Evolutionary conservation across 2,113 vertebrate genomes (phyloP).

Genomic region (Psilopsiagon aurifrons): DNA sequence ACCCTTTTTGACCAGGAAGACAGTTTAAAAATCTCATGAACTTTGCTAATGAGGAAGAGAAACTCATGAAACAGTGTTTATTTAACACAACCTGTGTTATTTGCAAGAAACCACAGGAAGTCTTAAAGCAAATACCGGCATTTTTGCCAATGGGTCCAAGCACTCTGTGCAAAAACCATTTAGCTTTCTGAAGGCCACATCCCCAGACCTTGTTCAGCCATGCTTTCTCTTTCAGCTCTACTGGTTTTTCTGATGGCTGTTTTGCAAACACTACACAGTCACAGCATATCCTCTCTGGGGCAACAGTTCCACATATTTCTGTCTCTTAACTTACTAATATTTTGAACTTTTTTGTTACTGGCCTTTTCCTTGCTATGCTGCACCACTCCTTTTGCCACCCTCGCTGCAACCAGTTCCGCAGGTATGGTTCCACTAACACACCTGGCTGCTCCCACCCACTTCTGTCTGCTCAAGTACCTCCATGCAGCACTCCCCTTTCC

Average conservation of each 20-base stretch:
- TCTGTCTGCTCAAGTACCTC: background rate
- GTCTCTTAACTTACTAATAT: background rate
- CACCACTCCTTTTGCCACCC: background rate
- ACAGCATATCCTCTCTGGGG: background rate
- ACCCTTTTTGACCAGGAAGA: slow-evolving; percentile 8
- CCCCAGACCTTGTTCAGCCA: background rate
- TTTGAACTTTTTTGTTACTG: background rate
- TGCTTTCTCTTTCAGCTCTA: background rate
- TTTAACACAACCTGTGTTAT: background rate
- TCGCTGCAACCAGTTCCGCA: background rate
- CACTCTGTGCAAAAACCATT: background rate
- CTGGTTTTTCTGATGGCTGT: background rate
- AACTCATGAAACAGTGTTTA: background rate
- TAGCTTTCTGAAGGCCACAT: background rate
- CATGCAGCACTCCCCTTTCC: background rate
- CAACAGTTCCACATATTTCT: background rate
- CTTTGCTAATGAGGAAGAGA: background rate
- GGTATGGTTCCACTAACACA: background rate
- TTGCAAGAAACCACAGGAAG: background rate
- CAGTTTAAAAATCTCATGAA: slow-evolving; percentile 14
- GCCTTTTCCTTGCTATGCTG: background rate
- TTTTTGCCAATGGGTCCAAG: background rate
- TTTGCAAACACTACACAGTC: background rate
- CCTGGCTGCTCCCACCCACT: background rate
- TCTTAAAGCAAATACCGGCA: background rate